Conservation (phyloP, 2,888 invertebrate genomes). For the Pyrgus malvae region DNA sequence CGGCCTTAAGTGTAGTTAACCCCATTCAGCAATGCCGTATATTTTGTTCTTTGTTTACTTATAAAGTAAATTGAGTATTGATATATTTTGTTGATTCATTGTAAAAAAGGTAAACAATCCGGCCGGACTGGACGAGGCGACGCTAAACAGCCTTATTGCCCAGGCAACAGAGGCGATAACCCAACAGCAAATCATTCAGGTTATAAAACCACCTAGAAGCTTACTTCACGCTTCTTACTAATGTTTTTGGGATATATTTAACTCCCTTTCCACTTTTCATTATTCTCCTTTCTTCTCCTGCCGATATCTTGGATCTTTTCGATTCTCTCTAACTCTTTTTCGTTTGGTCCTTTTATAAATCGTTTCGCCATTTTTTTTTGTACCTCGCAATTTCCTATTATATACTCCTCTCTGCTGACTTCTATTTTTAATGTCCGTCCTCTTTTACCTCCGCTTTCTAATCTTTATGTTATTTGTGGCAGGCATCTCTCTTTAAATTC, state of each 20-base stretch:
- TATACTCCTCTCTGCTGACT: no score
- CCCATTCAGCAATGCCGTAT: no score
- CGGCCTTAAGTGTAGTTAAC: no score
- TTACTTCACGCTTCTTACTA: conserved; percentile 20
- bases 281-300: not conserved
- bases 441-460: no score
- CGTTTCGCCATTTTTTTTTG: no score
- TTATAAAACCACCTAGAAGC: conserved; percentile 44
- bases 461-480: no score
- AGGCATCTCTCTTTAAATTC: no score
- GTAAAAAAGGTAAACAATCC: conserved; percentile 77
- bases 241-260: conserved; percentile 8
- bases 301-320: not conserved
- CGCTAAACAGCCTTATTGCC: conserved; percentile 76
- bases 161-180: conserved; percentile 80
- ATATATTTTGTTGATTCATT: conserved; percentile 24
- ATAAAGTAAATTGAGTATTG: not conserved
- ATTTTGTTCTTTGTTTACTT: no score
- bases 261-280: not conserved
- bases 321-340: not conserved
- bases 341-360: not conserved
- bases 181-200: conserved; percentile 80
- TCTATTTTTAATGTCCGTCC: no score
- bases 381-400: no score
- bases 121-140: conserved; percentile 75